These are phyloP conservation scores for Cathartes aura DNA, from an alignment of 2,113 vertebrate species.

Conservation along the genomic window DNA sequence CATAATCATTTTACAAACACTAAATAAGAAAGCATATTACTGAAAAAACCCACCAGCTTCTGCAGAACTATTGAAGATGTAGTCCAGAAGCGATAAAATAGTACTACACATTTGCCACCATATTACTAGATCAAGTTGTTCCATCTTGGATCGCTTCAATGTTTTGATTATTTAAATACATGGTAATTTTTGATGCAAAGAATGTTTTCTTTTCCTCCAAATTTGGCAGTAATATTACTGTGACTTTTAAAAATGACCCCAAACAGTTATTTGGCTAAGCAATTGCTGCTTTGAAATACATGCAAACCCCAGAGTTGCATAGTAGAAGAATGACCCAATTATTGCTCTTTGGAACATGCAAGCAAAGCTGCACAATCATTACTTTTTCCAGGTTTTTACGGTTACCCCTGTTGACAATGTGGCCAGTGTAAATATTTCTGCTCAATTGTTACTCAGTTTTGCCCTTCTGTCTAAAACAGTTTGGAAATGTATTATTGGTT, in stretches of 20 bases:
- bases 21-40: background rate
- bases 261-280: background rate
- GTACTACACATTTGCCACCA: background rate
- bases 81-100: background rate
- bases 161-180: background rate
- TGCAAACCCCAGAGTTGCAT: background rate
- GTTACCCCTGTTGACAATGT: background rate
- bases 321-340: background rate
- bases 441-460: background rate
- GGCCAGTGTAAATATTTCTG: background rate
- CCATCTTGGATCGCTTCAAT: background rate
- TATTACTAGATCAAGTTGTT: background rate
- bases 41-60: background rate
- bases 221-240: background rate
- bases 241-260: background rate
- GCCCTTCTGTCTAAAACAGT: background rate
- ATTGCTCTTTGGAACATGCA: background rate
- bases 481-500: background rate
- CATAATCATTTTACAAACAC: background rate
- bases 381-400: background rate
- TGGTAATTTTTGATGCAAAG: background rate
- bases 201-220: background rate
- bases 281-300: background rate
- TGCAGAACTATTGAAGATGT: background rate
- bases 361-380: background rate